phyloP scores from a whole-genome alignment of 2,888 invertebrate species.

The Caradrina clavipalpis region DNA sequence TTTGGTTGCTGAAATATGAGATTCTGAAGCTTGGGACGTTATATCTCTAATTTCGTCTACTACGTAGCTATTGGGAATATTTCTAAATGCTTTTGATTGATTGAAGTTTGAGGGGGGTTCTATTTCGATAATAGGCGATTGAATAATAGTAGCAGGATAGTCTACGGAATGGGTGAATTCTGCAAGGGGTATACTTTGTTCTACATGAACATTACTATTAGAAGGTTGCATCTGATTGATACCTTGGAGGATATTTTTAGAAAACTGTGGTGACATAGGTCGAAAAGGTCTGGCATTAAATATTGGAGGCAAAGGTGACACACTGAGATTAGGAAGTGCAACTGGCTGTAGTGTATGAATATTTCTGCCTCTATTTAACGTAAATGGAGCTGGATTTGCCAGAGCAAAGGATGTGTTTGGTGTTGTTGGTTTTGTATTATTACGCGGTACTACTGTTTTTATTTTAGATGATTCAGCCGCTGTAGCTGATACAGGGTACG shows the following conservation, averaged over 20 bases:
- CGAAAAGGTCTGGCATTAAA: constrained; percentile 92
- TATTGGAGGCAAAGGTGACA: constrained; percentile 91
- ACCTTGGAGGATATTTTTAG: constrained; percentile 75
- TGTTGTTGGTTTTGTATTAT: constrained; percentile 64
- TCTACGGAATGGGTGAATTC: constrained; percentile 93
- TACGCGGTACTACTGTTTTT: constrained; percentile 81
- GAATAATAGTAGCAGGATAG: constrained; percentile 93
- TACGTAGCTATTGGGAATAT: constrained; percentile 82
- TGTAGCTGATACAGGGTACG: constrained; percentile 81
- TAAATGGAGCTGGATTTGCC: constrained; percentile 86
- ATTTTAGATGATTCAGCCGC: constrained; percentile 86
- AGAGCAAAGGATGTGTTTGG: constrained; percentile 81
- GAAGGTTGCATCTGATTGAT: constrained; percentile 78
- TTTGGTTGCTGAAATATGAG: constrained; percentile 84
- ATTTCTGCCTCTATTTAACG: constrained; percentile 85
- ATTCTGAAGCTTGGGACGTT: constrained; percentile 89
- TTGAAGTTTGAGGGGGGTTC: constrained; percentile 79
- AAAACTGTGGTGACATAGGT: constrained; percentile 73
- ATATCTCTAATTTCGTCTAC: constrained; percentile 87
- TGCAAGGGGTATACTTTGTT: constrained; percentile 92
- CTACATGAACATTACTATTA: constrained; percentile 87
- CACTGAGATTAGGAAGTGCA: constrained; percentile 92
- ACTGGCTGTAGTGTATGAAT: constrained; percentile 90
- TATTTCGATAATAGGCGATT: constrained; percentile 93
- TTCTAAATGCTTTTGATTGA: constrained; percentile 83